These are phyloP conservation scores for Ceratina japonica DNA, from an alignment of 1,140 invertebrate species.

Conservation along the genomic window DNA sequence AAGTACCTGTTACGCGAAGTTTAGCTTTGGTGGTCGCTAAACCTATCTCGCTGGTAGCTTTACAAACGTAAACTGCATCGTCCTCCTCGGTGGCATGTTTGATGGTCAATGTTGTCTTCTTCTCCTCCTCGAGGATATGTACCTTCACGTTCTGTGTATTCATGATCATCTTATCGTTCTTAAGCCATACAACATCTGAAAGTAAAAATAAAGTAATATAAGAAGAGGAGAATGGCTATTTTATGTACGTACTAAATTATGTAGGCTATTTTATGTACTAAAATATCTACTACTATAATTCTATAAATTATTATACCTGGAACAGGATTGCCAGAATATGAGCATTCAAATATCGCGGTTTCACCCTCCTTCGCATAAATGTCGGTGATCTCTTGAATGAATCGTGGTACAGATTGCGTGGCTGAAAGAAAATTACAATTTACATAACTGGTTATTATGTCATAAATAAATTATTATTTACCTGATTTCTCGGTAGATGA, in stretches of 20 bases:
- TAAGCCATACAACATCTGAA: constrained; percentile 93
- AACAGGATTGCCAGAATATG: constrained; percentile 89
- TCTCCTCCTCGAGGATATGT: constrained; percentile 84
- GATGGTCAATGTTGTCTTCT: constrained; percentile 87
- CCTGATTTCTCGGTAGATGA: constrained; percentile 55
- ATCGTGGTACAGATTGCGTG: constrained; percentile 88
- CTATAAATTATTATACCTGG: constrained; percentile 83
- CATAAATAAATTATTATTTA: constrained; percentile 21
- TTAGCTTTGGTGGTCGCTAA: constrained; percentile 89
- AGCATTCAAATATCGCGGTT: constrained; percentile 86
- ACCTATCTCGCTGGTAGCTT: constrained; percentile 90
- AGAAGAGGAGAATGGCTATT: not conserved
- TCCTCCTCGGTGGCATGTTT: constrained; percentile 84
- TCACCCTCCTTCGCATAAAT: constrained; percentile 87
- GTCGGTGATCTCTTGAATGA: constrained; percentile 89
- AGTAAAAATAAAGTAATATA: constrained; percentile 21
- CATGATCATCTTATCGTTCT: constrained; percentile 89
- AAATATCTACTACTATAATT: no score
- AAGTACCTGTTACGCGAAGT: constrained; percentile 84
- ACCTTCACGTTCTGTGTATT: constrained; percentile 86
- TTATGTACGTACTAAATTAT: no score
- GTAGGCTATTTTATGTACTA: no score
- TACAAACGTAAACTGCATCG: constrained; percentile 92
- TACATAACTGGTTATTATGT: not conserved
- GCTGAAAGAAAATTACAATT: constrained; percentile 80